Base-by-base conservation (phyloP, 2,113 vertebrate genomes). In the Oryzias javanicus region DNA sequence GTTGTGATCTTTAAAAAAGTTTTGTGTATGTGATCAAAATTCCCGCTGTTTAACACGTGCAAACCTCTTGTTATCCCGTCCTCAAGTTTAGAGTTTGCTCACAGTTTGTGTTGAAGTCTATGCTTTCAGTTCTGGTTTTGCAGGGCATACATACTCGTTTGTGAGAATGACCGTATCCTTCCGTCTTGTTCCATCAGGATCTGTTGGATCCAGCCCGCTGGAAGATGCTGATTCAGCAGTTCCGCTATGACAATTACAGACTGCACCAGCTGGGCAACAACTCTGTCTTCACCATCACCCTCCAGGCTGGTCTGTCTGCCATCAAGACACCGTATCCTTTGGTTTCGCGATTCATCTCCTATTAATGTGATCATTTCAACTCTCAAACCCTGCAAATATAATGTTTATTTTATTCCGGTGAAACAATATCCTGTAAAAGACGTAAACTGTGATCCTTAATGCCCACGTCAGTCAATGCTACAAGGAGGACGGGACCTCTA, bases 211-310 rank as follows among this genome's bases (percentile, higher is more conserved):
- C 95, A 4, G 95, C 94, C 29, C 94, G 97, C 81, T 99, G 97
- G 97, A 95, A 96, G 81, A 98, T 99, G 95, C 92, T 99, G 70
- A 98, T 96, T 83, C 97, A 99, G 76, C 97, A 99, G 88, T 99
- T 99, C 75, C 93, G 97, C 76, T 99, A 98, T n/a, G 97, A 99
- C 91, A 99, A 99, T 92, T 99, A 99, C 91, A 93, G 96, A 81
- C 92, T 99, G 83, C 97, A 99, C 90, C 97, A 99, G 90, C 93
- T 99, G 91, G 97, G 97, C 58, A 99, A 96, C 89, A 98, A 93
- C 89, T 99, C 97, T 0, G 97, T 99, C 64, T 99, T 99, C 86
- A 98, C 97, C 27, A 98, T 99, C 82, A 99, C 97, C 27, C 92
- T 99, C 51, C 97, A 99, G 91, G 97, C 97, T 14, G 97, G 97